Evolutionary conservation across 35 echinoderm and acorn worm species (phyloP), one percentile per base, ranked within the genome.

Genomic region (Eucidaris tribuloides): DNA sequence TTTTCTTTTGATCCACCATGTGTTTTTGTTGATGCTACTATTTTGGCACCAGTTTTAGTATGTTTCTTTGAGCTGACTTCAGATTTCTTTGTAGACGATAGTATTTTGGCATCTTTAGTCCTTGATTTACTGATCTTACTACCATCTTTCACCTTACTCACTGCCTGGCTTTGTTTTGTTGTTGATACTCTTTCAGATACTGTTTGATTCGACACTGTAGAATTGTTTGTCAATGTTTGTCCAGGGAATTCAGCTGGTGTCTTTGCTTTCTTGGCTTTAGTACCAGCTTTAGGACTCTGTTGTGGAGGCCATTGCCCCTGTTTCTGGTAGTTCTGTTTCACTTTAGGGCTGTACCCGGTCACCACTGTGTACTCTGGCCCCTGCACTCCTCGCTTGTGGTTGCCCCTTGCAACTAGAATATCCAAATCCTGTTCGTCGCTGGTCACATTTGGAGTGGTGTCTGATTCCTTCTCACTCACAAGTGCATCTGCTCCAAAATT

Each of bases 401-500:
- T 32, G 11, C 30, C n/a, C 68, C n/a, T 38, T 33, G 68, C 68
- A 44, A 38, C 38, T 22, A 74, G 68, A 28, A 49, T 71, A 31
- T 99, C 96, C 1, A 60, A 81, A 36, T 99, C 96, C 59, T 83
- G 96, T 76, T 99, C 96, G 84, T 99, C 96, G 45, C 90, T 82
- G 14, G 87, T 93, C 0, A 84, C 46, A 79, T 87, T 93, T 33
- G 87, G 82, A 24, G 91, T 89, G 24, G 61, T 78, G 35, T 99
- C 96, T 13, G 83, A 86, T 77, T 93, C 96, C 58, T 99, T 99
- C 60, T 99, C 87, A 65, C 84, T 87, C 50, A 86, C 87, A 58
- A 92, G 46, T 30, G 91, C 96, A 90, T 99, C 96, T 5, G 91
- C 92, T 45, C 91, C 96, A 93, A 99, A 93, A 81, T 93, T 99